A percentile compares a stretch with the other conserved stretches of the same genome.
These are phyloP conservation scores for Haplochromis burtoni DNA, from an alignment of 2,113 vertebrate species.

Conservation along the genomic window DNA sequence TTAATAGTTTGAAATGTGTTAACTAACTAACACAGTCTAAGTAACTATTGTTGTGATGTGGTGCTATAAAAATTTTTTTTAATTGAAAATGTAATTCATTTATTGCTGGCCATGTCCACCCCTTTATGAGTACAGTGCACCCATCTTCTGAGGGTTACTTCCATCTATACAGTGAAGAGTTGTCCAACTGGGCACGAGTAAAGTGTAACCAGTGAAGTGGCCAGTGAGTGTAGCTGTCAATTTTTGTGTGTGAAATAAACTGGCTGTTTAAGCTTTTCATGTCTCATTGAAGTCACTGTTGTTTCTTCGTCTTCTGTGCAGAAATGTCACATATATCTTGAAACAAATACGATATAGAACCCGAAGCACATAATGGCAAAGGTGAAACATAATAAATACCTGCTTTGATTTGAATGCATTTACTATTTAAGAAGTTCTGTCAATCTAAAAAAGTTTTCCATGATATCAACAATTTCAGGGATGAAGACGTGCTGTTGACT, in stretches of 20 bases:
- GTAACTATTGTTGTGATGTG: not conserved
- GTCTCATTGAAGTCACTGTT: not conserved
- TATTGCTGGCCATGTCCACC: not conserved
- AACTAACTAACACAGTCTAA: not conserved
- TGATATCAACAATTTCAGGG: not conserved
- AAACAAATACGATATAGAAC: not conserved
- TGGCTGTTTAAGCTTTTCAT: not conserved
- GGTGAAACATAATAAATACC: not conserved
- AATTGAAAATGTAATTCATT: not conserved
- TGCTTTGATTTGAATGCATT: not conserved
- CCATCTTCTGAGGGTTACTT: not conserved
- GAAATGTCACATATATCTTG: not conserved
- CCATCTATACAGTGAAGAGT: not conserved
- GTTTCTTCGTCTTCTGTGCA: not conserved
- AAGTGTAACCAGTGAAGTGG: not conserved
- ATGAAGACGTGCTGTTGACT: not conserved
- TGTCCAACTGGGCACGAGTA: not conserved
- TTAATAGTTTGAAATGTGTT: not conserved
- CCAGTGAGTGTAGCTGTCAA: not conserved
- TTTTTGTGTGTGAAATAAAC: not conserved
- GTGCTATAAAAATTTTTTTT: rapidly evolving
- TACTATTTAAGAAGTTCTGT: not conserved
- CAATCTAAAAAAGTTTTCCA: not conserved
- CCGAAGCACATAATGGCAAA: not conserved
- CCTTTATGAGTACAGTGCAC: not conserved